Conservation (phyloP, 2,113 vertebrate genomes). For the Tetrax tetrax region DNA sequence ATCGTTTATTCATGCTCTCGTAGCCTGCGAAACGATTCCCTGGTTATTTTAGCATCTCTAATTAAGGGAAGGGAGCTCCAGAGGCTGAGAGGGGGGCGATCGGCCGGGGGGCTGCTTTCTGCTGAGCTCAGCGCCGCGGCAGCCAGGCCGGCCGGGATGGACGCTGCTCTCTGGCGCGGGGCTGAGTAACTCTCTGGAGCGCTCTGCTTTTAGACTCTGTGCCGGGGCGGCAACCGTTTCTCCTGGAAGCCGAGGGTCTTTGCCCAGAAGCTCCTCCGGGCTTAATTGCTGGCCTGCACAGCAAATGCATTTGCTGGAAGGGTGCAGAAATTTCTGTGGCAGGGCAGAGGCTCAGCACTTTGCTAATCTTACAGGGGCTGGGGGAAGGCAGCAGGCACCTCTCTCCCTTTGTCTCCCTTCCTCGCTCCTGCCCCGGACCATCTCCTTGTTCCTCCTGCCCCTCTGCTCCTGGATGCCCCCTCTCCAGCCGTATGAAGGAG, state of each 20-base stretch:
- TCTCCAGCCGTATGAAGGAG: neutral
- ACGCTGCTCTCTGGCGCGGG: fast-evolving
- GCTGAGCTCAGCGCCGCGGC: slow-evolving; percentile 14
- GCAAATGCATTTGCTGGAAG: slow-evolving; percentile 32
- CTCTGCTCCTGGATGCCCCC: neutral
- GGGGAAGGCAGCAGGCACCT: neutral
- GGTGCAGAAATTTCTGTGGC: neutral
- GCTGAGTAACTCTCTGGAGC: slow-evolving; percentile 26
- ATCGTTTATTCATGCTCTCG: slow-evolving; percentile 57
- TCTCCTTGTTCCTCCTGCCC: neutral
- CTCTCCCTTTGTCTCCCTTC: neutral
- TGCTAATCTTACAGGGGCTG: neutral
- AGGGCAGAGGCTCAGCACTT: neutral
- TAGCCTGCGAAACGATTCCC: slow-evolving; percentile 40
- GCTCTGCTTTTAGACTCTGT: neutral
- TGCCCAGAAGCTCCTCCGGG: neutral
- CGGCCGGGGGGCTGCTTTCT: neutral
- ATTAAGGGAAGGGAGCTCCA: slow-evolving; percentile 46
- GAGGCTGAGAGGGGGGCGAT: neutral
- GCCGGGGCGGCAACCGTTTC: neutral
- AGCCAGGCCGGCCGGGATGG: neutral
- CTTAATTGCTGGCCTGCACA: neutral
- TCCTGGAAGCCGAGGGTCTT: slow-evolving; percentile 19
- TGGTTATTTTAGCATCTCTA: slow-evolving; percentile 46
- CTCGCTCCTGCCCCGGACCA: neutral